Evolutionary conservation across 1,140 invertebrate species (phyloP).

Genomic region (Hyles vespertilio): DNA sequence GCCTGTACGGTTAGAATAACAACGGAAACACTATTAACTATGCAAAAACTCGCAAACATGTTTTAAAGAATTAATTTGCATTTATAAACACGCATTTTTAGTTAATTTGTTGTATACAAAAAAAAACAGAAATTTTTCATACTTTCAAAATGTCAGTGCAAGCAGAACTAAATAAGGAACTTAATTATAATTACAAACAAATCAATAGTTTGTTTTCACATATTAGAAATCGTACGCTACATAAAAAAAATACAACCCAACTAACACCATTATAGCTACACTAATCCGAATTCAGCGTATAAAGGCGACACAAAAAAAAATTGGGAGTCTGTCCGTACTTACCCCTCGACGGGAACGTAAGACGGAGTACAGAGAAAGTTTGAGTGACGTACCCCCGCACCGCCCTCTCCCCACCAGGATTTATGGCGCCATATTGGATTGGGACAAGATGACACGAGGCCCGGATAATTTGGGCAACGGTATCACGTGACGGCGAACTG

Average conservation of each 20-base stretch:
- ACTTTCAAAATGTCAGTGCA: too few species aligned
- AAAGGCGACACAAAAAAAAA: constrained; percentile 34
- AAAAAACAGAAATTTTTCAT: too few species aligned
- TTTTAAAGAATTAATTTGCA: too few species aligned
- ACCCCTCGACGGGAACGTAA: constrained; percentile 65
- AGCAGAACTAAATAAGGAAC: too few species aligned
- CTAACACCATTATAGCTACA: neutral
- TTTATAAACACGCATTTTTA: neutral
- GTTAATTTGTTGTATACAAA: too few species aligned
- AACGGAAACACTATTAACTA: neutral
- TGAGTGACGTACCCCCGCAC: constrained; percentile 69
- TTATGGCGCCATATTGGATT: constrained; percentile 76
- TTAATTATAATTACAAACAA: too few species aligned
- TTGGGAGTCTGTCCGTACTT: constrained; percentile 55
- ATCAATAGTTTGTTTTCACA: too few species aligned
- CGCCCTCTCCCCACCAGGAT: constrained; percentile 58
- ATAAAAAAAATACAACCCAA: constrained; percentile 17
- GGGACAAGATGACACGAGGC: constrained; percentile 75
- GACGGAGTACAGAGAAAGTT: constrained; percentile 74
- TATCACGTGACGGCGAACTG: constrained; percentile 68
- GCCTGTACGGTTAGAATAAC: constrained; percentile 50
- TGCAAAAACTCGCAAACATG: too few species aligned
- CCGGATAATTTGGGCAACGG: constrained; percentile 75
- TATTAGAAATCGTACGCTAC: too few species aligned
- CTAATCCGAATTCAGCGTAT: too few species aligned